Evolutionary conservation across 2,797 vertebrate species (phyloP).

Genomic region (Myotis findleyi): DNA sequence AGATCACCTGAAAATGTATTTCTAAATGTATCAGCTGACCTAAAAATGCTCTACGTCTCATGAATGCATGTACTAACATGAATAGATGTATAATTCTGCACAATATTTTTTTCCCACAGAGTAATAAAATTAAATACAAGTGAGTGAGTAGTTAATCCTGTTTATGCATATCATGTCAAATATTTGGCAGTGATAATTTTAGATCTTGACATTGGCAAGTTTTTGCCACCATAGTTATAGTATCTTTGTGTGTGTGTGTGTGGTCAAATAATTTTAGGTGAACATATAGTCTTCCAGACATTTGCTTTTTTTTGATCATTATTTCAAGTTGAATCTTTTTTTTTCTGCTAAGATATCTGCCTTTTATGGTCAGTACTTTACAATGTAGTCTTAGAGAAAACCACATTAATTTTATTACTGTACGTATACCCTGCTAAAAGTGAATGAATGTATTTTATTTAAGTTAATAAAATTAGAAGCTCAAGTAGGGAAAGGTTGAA

Average conservation of each 20-base stretch:
- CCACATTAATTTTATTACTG: not conserved
- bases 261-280: not conserved
- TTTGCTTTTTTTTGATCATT: not conserved
- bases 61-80: not conserved
- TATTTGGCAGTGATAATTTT: constrained; percentile 11
- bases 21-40: constrained; percentile 18
- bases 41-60: constrained; percentile 40
- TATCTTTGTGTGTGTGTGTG: not conserved
- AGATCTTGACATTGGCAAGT: not conserved
- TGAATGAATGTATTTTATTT: not conserved
- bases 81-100: not conserved
- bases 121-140: not conserved
- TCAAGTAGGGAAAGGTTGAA: not conserved
- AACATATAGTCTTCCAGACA: not conserved
- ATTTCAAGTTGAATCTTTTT: not conserved
- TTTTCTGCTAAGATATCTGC: not conserved
- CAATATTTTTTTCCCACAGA: not conserved
- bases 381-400: not conserved
- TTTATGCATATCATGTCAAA: not conserved
- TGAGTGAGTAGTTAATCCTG: not conserved
- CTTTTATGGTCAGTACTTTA: not conserved
- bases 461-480: constrained; percentile 34
- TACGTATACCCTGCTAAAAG: not conserved
- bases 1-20: constrained; percentile 62
- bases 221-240: not conserved